A percentile compares a stretch with the other conserved stretches of the same genome.
Evolutionary conservation across 2,888 invertebrate genomes (phyloP).

Genomic region (Amphipyra berbera): DNA sequence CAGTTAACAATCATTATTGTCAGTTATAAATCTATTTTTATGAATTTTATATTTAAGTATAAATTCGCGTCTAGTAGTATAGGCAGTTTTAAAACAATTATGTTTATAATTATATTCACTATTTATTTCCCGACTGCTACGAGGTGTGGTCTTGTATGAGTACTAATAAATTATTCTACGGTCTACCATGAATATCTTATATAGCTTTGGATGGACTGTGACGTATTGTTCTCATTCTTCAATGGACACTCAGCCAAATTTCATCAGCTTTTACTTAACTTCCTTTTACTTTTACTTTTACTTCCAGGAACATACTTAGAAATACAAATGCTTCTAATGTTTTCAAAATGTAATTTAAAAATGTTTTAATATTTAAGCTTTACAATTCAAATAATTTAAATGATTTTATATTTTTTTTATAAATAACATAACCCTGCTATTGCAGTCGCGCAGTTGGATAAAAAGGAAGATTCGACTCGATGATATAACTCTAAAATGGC

Average conservation of each 20-base stretch:
- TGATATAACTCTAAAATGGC: slow-evolving; percentile 25
- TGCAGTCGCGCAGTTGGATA: no score
- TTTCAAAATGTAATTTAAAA: slow-evolving; percentile 15
- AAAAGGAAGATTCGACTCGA: slow-evolving; percentile 9
- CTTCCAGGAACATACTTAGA: slow-evolving; percentile 48
- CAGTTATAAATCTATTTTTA: slow-evolving; percentile 89
- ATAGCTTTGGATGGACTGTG: slow-evolving; percentile 52
- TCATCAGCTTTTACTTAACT: slow-evolving; percentile 23
- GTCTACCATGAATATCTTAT: slow-evolving; percentile 43
- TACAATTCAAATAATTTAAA: slow-evolving; percentile 18
- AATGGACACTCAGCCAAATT: slow-evolving; percentile 43
- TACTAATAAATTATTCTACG: slow-evolving; percentile 39
- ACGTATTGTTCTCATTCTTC: slow-evolving; percentile 50
- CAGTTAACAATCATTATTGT: slow-evolving; percentile 90
- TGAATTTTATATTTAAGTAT: slow-evolving; percentile 88
- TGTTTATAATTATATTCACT: slow-evolving; percentile 80
- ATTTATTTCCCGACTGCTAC: slow-evolving; percentile 72
- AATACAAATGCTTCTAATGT: slow-evolving; percentile 19
- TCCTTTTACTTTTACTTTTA: no score
- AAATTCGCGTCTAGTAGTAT: slow-evolving; percentile 88
- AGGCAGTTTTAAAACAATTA: slow-evolving; percentile 89
- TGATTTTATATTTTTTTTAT: no score
- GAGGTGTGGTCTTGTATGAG: slow-evolving; percentile 69
- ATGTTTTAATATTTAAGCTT: slow-evolving; percentile 6
- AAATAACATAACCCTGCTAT: no score